Conservation (phyloP, 1,140 invertebrate genomes). For the Latrodectus geometricus region DNA sequence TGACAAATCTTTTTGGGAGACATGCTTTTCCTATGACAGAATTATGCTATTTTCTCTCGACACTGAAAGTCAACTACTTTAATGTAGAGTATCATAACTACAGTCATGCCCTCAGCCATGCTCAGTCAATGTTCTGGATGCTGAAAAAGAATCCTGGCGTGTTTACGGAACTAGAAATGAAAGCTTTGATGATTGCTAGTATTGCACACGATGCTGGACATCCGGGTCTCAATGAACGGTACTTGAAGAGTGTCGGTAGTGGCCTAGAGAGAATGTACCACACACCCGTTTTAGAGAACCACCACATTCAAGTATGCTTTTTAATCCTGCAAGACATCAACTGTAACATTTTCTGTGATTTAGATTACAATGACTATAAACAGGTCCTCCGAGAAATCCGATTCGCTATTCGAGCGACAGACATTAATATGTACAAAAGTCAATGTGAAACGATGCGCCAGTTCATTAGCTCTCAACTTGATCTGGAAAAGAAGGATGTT, state of each 20-base stretch:
- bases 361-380: constrained; percentile 15
- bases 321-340: constrained; percentile 24
- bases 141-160: constrained; percentile 29
- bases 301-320: constrained; percentile 9
- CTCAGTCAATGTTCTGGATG: constrained; percentile 50
- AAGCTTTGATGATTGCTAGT: constrained; percentile 23
- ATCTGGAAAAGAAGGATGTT: constrained; percentile 4
- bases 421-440: constrained; percentile 6
- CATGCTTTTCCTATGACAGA: constrained; percentile 29
- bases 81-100: constrained; percentile 42
- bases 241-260: constrained; percentile 11
- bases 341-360: constrained; percentile 33
- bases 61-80: constrained; percentile 27
- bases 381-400: constrained; percentile 4
- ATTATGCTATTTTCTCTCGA: constrained; percentile 19
- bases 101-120: constrained; percentile 30
- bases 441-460: constrained; percentile 31
- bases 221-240: constrained; percentile 11
- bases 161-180: constrained; percentile 44
- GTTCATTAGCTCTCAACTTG: not conserved
- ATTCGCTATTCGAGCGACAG: constrained; percentile 9
- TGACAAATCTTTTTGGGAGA: not conserved
- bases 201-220: constrained; percentile 32
- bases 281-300: constrained; percentile 14
- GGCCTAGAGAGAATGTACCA: not conserved